Conservation (phyloP, 1,140 invertebrate species). For the Cotesia glomerata region DNA sequence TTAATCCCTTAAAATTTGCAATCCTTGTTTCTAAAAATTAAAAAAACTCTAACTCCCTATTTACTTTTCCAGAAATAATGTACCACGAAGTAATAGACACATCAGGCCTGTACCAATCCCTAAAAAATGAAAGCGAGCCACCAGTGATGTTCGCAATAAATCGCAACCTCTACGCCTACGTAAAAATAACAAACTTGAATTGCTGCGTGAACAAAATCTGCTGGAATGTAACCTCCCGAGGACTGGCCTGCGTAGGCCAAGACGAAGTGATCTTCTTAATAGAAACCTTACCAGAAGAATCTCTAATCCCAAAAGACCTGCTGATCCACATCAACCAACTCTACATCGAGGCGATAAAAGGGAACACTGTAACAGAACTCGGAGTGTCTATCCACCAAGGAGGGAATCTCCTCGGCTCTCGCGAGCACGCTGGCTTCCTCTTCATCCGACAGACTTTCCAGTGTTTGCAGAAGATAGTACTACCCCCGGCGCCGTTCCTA, state of each 20-base stretch:
- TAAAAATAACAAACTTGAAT: slow-evolving; percentile 80
- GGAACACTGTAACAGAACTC: slow-evolving; percentile 75
- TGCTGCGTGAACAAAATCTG: slow-evolving; percentile 82
- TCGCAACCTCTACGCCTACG: slow-evolving; percentile 77
- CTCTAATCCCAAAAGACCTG: slow-evolving; percentile 76
- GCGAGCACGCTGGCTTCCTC: slow-evolving; percentile 84
- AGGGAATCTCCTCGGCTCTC: slow-evolving; percentile 75
- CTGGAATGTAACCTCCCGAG: slow-evolving; percentile 83
- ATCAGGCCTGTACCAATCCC: slow-evolving; percentile 59
- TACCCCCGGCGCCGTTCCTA: slow-evolving; percentile 79
- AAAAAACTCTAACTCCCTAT: not conserved
- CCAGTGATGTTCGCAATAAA: slow-evolving; percentile 81
- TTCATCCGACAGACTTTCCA: slow-evolving; percentile 85
- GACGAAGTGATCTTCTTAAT: slow-evolving; percentile 85
- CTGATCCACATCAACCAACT: slow-evolving; percentile 78
- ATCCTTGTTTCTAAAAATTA: not conserved
- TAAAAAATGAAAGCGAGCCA: slow-evolving; percentile 66
- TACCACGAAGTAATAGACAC: slow-evolving; percentile 67
- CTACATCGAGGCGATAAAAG: slow-evolving; percentile 80
- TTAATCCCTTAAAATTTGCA: too few species aligned
- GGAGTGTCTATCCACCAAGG: slow-evolving; percentile 71
- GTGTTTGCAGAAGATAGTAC: slow-evolving; percentile 78
- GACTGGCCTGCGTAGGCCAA: slow-evolving; percentile 82
- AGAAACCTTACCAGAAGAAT: slow-evolving; percentile 75
- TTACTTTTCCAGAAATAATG: slow-evolving; percentile 61